Percentiles rank a stretch among this genome's conserved stretches.
phyloP scores from a whole-genome alignment of 2,113 vertebrate genomes.

The Myanophis thanlyinensis region DNA sequence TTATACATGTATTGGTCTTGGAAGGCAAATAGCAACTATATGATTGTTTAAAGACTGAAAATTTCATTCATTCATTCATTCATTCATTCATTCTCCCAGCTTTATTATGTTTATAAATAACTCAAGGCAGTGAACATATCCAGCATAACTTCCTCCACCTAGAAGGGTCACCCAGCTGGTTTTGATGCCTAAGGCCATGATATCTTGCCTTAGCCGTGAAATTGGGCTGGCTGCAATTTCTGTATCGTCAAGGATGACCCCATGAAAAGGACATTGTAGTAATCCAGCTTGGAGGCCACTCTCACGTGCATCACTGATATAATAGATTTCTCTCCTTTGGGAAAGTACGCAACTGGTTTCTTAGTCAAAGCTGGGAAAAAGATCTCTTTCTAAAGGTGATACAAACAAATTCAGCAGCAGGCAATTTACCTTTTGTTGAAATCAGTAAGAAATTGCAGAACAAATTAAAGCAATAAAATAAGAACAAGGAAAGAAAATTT shows the following conservation, averaged over 20 bases:
- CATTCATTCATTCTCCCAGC: background rate
- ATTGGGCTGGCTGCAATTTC: background rate
- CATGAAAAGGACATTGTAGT: background rate
- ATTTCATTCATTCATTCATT: background rate
- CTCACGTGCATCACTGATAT: too few relatives aligned
- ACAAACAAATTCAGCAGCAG: too few relatives aligned
- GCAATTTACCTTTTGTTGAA: too few relatives aligned
- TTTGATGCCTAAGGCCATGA: too few relatives aligned
- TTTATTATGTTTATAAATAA: background rate
- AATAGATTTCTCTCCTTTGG: too few relatives aligned
- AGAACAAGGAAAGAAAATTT: background rate
- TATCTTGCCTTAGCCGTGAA: too few relatives aligned
- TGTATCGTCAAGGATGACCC: background rate
- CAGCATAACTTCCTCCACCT: too few relatives aligned
- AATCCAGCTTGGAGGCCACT: background rate
- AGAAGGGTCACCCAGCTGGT: too few relatives aligned
- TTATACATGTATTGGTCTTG: background rate
- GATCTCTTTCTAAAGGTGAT: too few relatives aligned
- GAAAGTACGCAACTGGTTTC: too few relatives aligned
- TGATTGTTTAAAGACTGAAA: background rate
- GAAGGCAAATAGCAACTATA: background rate
- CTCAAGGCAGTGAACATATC: too few relatives aligned
- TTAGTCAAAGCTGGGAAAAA: too few relatives aligned
- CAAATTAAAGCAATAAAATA: background rate
- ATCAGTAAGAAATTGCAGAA: background rate